A percentile compares a stretch with the other conserved stretches of the same genome.
phyloP scores from a whole-genome alignment of 1,140 invertebrate species.

The Bombus waltoni region DNA sequence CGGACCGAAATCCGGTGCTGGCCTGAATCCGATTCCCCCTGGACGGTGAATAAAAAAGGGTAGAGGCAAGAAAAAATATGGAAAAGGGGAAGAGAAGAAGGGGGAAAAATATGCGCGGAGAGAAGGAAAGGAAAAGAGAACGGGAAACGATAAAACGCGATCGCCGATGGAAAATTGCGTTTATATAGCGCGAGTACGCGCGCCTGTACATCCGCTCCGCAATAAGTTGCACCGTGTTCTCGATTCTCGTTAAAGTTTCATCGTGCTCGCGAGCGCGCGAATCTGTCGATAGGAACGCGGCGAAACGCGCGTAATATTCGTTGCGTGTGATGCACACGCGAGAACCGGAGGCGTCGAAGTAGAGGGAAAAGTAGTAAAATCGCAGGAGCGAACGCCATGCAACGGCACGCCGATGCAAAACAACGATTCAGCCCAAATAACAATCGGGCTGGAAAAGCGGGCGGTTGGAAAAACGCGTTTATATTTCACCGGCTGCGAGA shows the following conservation, averaged over 20 bases:
- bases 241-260: conserved; percentile 37
- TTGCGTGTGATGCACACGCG: neutral
- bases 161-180: conserved; percentile 20
- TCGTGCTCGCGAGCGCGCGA: conserved; percentile 2
- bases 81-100: neutral
- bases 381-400: conserved; percentile 22
- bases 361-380: conserved; percentile 34
- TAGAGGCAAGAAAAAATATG: neutral
- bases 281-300: conserved; percentile 19
- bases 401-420: conserved; percentile 53
- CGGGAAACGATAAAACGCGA: conserved; percentile 12
- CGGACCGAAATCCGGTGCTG: conserved; percentile 10
- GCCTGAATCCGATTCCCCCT: conserved; percentile 3
- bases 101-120: no score
- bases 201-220: neutral
- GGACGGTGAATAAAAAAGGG: neutral
- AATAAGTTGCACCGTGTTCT: conserved; percentile 8
- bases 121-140: neutral
- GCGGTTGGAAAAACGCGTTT: conserved; percentile 75
- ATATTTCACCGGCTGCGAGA: conserved; percentile 77
- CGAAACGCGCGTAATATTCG: conserved; percentile 22
- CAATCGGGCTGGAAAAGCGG: conserved; percentile 76
- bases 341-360: neutral
- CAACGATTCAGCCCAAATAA: conserved; percentile 73
- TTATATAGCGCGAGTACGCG: conserved; percentile 4